phyloP scores from a whole-genome alignment of 2,113 vertebrate species.

The Bungarus multicinctus region DNA sequence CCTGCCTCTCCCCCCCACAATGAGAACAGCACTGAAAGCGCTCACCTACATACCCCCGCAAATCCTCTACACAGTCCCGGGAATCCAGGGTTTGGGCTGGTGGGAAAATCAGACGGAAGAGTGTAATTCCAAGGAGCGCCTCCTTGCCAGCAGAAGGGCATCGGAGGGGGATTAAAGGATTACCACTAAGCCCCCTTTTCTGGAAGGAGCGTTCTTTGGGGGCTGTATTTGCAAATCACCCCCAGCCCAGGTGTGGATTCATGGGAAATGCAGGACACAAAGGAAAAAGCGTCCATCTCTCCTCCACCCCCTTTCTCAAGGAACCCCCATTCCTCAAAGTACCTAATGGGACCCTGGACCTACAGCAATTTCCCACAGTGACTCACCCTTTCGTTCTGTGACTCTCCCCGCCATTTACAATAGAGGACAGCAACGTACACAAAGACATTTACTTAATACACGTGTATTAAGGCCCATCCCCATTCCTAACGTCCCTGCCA shows the following conservation, averaged over 20 bases:
- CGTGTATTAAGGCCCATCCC: background rate
- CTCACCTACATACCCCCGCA: background rate
- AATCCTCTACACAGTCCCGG: background rate
- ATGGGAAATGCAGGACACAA: background rate
- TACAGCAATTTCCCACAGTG: background rate
- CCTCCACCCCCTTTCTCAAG: background rate
- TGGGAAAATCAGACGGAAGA: constrained; percentile 52
- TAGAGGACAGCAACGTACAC: background rate
- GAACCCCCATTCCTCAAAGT: background rate
- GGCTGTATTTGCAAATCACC: constrained; percentile 29
- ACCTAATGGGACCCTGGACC: background rate
- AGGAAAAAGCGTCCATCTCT: background rate
- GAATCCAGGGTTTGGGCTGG: constrained; percentile 58
- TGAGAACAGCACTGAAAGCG: background rate
- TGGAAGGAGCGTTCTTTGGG: constrained; percentile 61
- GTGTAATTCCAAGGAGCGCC: constrained; percentile 71
- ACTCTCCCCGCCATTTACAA: background rate
- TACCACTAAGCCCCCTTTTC: constrained; percentile 72
- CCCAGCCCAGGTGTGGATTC: constrained; percentile 25
- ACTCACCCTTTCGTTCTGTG: background rate
- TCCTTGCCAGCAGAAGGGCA: constrained; percentile 73
- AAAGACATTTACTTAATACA: background rate
- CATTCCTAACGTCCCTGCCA: background rate
- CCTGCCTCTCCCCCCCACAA: background rate
- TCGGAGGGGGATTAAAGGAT: constrained; percentile 81